phyloP scores from a whole-genome alignment of 2,797 vertebrate genomes.

The Dallia pectoralis region DNA sequence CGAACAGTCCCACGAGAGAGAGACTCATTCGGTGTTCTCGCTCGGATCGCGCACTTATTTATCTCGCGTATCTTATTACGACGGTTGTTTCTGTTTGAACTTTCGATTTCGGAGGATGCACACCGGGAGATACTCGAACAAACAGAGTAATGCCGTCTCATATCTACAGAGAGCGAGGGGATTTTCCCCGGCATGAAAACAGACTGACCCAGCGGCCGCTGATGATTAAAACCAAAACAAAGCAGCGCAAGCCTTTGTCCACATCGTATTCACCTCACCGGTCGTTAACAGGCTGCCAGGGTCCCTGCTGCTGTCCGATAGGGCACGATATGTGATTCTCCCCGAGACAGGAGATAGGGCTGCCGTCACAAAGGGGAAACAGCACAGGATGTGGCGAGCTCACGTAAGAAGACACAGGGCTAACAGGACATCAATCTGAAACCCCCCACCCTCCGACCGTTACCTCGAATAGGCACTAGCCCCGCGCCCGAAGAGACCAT shows the following conservation, averaged over 20 bases:
- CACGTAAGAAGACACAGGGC: background rate
- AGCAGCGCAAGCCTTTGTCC: conserved; percentile 35
- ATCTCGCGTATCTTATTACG: background rate
- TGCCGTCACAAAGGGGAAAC: background rate
- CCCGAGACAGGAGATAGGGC: background rate
- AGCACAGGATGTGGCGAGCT: background rate
- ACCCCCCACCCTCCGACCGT: background rate
- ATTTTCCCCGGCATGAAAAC: conserved; percentile 24
- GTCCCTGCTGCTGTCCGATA: conserved; percentile 45
- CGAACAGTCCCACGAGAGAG: no score
- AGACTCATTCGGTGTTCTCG: background rate
- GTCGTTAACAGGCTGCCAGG: conserved; percentile 38
- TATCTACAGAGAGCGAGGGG: conserved; percentile 15
- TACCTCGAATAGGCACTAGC: background rate
- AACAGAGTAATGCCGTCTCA: conserved; percentile 2
- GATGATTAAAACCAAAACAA: conserved; percentile 31
- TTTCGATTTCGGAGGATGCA: background rate
- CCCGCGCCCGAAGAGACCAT: background rate
- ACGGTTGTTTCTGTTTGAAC: background rate
- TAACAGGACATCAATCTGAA: background rate
- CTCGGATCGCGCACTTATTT: background rate
- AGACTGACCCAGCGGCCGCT: conserved; percentile 6
- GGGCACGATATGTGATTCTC: conserved; percentile 9
- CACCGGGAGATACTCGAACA: background rate
- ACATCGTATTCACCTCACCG: conserved; percentile 27